These are phyloP conservation scores for Clarias pachynema DNA, from an alignment of 2,797 vertebrate species.

Conservation along the genomic window DNA sequence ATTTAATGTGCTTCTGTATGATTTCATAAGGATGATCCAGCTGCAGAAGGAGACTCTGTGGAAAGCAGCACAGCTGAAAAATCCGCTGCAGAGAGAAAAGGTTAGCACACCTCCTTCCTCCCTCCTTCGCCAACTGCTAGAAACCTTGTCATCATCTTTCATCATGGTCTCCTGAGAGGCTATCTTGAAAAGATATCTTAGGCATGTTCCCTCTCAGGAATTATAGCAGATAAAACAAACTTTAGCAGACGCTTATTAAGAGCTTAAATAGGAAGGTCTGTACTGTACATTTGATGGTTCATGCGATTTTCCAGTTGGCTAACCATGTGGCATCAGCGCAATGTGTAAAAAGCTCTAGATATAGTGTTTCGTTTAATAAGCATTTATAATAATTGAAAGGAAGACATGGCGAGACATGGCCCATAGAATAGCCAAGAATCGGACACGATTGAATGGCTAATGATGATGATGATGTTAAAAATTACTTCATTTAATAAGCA, in stretches of 20 bases:
- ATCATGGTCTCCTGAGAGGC: constrained; percentile 47
- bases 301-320: not conserved
- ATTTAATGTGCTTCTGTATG: constrained; percentile 31
- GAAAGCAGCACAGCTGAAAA: constrained; percentile 84
- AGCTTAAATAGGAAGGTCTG: not conserved
- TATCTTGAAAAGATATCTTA: constrained; percentile 15
- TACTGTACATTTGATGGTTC: not conserved
- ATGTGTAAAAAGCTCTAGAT: not conserved
- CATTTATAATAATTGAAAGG: no score
- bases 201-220: constrained; percentile 6
- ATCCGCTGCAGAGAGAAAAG: constrained; percentile 76
- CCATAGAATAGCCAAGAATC: no score
- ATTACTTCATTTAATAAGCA: no score
- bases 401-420: no score
- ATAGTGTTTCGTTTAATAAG: not conserved
- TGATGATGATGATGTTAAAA: no score
- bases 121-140: constrained; percentile 32
- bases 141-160: constrained; percentile 55
- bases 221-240: constrained; percentile 7
- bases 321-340: not conserved
- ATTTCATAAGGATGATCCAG: constrained; percentile 69
- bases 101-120: constrained; percentile 61
- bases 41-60: constrained; percentile 73
- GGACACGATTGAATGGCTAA: no score
- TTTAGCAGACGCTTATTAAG: not conserved